Evolutionary conservation across 2,797 vertebrate species (phyloP).

Genomic region (Morus bassanus): DNA sequence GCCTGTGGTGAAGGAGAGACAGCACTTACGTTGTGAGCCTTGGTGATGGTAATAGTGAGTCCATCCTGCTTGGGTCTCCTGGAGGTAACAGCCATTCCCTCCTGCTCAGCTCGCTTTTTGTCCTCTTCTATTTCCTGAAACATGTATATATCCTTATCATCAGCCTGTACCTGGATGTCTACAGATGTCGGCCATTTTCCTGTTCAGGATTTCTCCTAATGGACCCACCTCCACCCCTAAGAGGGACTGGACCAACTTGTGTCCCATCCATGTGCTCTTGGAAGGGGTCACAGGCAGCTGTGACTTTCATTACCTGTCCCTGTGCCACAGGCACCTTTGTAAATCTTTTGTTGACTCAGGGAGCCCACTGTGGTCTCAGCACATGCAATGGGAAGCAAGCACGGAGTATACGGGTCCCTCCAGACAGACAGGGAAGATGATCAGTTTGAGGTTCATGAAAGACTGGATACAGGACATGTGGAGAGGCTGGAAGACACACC

Average conservation of each 20-base stretch:
- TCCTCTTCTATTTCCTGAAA: constrained; percentile 97
- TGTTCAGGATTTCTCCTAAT: background rate
- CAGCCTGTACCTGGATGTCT: background rate
- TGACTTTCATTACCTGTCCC: background rate
- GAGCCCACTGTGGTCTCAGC: background rate
- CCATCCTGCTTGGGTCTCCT: constrained; percentile 85
- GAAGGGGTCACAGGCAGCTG: background rate
- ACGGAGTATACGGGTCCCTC: background rate
- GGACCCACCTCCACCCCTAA: background rate
- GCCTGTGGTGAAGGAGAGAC: background rate
- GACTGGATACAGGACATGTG: background rate
- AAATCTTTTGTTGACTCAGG: background rate
- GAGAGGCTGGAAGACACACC: background rate
- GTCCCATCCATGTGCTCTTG: background rate
- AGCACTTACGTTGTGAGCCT: constrained; percentile 84
- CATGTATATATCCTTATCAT: background rate
- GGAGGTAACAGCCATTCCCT: constrained; percentile 85
- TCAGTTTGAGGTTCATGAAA: background rate
- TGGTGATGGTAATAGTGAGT: constrained; percentile 95
- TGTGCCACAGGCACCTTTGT: background rate
- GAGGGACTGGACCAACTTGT: background rate
- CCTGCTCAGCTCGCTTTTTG: constrained; percentile 89
- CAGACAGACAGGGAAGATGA: background rate
- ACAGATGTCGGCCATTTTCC: background rate
- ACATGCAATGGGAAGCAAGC: background rate